Base-by-base conservation (phyloP, 2,797 vertebrate genomes). In the Enteromius viviparus region DNA sequence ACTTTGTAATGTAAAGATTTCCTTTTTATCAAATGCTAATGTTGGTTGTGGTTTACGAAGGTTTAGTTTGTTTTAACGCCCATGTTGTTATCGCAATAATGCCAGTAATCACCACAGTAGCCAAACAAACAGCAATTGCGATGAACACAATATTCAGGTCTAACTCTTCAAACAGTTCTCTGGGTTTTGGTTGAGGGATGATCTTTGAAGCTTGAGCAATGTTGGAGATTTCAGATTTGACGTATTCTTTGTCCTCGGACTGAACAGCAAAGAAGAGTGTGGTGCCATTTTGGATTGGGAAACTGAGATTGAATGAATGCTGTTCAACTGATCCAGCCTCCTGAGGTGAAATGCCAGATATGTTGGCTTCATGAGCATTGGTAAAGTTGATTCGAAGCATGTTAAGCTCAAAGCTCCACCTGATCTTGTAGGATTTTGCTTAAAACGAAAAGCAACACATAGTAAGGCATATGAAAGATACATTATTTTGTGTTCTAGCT, bases 341-440 rank as follows among this genome's bases (percentile, higher is more conserved):
- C 65, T 91, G 89, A 58, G 92, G 92, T 47, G 32, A 82, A 26
- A 92, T 26, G 21, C 51, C 49, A 1, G 88, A 89, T 7, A 83
- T 75, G 84, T 93, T 91, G 80, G 95, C 60, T 74, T 81, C 78
- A 70, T 84, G 71, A 17, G 89, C 78, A 10, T 55, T 85, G 72
- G 64, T 82, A 85, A 94, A 94, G 49, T 92, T 87, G 47, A 88
- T 84, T 82, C 75, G 89, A 85, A 93, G 81, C 17, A 78, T 69
- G 45, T 77, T 74, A n/a, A 92, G 87, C 82, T 58, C 89, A 81
- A 84, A 64, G 76, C 92, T 92, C 87, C 90, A 91, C 87, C 89
- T 90, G 83, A 94, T 91, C 87, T 94, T 92, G 78, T 94, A 94
- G 80, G 83, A 89, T 81, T 85, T 58, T 42, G 90, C 92, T 95